Evolutionary conservation across 1,140 invertebrate species (phyloP), one percentile per base, ranked within the genome.

Genomic region (Pseudomyrmex cubaensis): DNA sequence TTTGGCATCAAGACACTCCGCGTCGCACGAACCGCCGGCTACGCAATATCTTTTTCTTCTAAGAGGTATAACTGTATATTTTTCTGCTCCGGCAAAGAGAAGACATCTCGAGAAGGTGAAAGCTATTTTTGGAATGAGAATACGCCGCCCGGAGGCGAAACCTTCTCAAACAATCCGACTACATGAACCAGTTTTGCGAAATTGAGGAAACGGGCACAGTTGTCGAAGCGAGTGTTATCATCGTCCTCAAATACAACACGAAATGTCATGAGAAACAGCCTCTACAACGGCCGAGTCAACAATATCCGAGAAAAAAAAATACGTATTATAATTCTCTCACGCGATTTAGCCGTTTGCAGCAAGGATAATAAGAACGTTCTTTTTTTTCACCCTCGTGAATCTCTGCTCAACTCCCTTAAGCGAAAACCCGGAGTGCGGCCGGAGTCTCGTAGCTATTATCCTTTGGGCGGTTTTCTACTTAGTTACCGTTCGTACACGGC

Each of bases 391-490:
- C 25, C 17, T 2, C 72, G 22, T 82, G 78, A 80, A 74, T 80
- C 35, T 74, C 61, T 89, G 86, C 76, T 91, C 85, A 44, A 22
- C 83, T 74, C 25, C 57, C 59, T 25, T 25, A 73, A 67, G 44
- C 78, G 48, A 8, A 64, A 67, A 84, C 76, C 86, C 85, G 74
- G 80, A 85, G 78, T 72, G 57, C 59, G 70, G 85, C 84, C 0
- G 35, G 69, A 82, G 84, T 88, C 85, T 87, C 85, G 59, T 74
- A 73, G 90, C 90, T 93, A 93, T 93, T 93, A 92, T 92, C 88
- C 85, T 92, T 87, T 85, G 85, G 88, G 85, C 90, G 86, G 87
- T 92, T 93, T 93, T 92, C 90, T 89, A 88, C 89, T 92, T 90
- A 90, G 89, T 91, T 92, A 87, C 80, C 77, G 90, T 70, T 90